Evolutionary conservation across 2,797 vertebrate genomes (phyloP), one percentile per base, ranked within the genome.

Genomic region (Remorina albescens): DNA sequence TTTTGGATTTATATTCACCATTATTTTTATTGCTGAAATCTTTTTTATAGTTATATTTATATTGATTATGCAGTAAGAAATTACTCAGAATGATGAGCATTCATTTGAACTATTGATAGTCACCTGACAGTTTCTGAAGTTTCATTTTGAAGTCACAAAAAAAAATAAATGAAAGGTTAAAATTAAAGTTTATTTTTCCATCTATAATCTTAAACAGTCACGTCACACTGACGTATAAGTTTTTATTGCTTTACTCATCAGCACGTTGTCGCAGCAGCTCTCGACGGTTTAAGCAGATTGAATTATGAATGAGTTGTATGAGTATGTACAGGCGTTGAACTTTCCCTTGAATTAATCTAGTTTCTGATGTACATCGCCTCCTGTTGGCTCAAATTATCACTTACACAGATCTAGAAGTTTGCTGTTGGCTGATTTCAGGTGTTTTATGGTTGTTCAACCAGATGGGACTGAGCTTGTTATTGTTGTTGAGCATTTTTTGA

Each of bases 331-430:
- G n/a, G n/a, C n/a, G n/a, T n/a, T n/a, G n/a, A n/a, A n/a, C n/a
- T n/a, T n/a, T n/a, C n/a, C n/a, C n/a, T n/a, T n/a, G n/a, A n/a
- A n/a, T n/a, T n/a, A n/a, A n/a, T n/a, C n/a, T n/a, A n/a, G 7
- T 18, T 18, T 65, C 3, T 53, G 6, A 47, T 64, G 21, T 46
- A 30, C 9, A 74, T 49, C 68, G 78, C 83, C 87, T 78, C 70
- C 88, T 90, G 56, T 76, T 88, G 88, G 69, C 4, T 16, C 1
- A 7, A 56, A 39, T 1, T 10, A 41, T 55, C n/a, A 50, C 34
- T 6, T 25, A 56, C 56, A 58, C 28, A 36, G 23, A 19, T 37
- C 16, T 50, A 51, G 12, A 37, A 51, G 30, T 42, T 19, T 41
- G 15, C 15, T 41, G 39, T 16, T 41, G 6, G 16, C 41, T 19